Base-by-base conservation (phyloP, 2,888 invertebrate genomes). In the Nomada lathburiana region DNA sequence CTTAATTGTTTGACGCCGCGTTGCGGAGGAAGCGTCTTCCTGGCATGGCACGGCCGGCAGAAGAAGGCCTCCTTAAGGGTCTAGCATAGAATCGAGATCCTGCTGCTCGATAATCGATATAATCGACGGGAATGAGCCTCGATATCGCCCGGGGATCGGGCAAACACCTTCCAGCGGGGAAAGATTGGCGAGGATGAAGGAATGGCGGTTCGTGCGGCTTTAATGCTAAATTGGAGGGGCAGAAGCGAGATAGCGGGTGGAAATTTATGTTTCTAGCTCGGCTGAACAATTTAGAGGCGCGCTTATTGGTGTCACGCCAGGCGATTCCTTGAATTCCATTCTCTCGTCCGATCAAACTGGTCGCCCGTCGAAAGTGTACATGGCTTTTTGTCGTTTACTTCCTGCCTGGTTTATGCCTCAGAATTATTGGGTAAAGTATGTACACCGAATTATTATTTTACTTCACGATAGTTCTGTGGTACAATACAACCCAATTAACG, bases 1-100 rank as follows among this genome's bases (percentile, higher is more conserved):
- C 89, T 91, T 91, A 92, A 92, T 92, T 92, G 91, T 92, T 92
- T 85, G 90, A 90, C 89, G 86, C 87, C 79, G 80, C 80, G 86
- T 67, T 10, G 13, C 0, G 68, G 26, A 85, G 82, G 82, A 63
- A 68, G 74, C 71, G 57, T 62, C 83, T 71, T 77, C 73, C 70
- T 59, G 68, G 53, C 65, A 29, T 7, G 5, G 11, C 47, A 10
- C n/a, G 47, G 70, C 68, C 57, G 42, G 20, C 5, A 3, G 42
- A 18, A 2, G 26, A 2, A 20, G 7, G 29, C 36, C 52, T 76
- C 69, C 86, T 82, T 76, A 84, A 85, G 77, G 81, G 80, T 62
- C 74, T 72, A 64, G 78, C 72, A 62, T 76, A 76, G 69, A 62
- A 47, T 55, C 65, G 80, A 86, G 88, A 89, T 89, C 72, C 65